Conservation (phyloP, 2,888 invertebrate species). For the Amphipoea lucens region DNA sequence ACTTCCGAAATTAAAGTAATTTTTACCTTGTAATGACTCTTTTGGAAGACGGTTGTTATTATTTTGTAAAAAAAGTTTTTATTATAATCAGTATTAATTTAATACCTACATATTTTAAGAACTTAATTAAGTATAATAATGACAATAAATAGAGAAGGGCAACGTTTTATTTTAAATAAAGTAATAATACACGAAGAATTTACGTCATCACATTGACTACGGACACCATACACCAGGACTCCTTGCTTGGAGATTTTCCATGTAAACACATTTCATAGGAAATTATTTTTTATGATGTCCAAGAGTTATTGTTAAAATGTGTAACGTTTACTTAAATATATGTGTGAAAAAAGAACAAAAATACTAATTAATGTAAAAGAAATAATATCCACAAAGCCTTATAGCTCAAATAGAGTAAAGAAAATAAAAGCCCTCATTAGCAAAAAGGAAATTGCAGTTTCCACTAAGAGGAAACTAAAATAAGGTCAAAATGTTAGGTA, state of each 20-base stretch:
- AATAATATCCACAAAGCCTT: constrained; percentile 56
- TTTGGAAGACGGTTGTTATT: too few species aligned
- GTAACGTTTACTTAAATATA: constrained; percentile 3
- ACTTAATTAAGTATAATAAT: background rate
- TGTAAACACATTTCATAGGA: background rate
- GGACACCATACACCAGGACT: background rate
- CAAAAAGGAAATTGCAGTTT: constrained; percentile 89
- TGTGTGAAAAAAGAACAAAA: constrained; percentile 34
- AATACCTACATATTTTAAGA: background rate
- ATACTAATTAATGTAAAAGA: constrained; percentile 52
- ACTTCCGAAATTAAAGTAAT: too few species aligned
- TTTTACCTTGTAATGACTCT: too few species aligned
- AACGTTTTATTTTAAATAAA: background rate
- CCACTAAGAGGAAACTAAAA: constrained; percentile 84
- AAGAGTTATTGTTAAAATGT: background rate
- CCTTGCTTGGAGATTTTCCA: background rate
- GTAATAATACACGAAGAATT: too few species aligned
- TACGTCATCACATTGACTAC: background rate
- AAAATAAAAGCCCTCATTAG: constrained; percentile 88
- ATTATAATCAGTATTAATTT: background rate
- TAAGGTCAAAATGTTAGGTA: constrained; percentile 87
- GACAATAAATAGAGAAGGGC: background rate
- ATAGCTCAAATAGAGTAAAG: constrained; percentile 74
- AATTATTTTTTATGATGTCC: background rate
- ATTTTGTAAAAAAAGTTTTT: too few species aligned